phyloP scores from a whole-genome alignment of 2,113 vertebrate genomes.

The Grammomys surdaster region DNA sequence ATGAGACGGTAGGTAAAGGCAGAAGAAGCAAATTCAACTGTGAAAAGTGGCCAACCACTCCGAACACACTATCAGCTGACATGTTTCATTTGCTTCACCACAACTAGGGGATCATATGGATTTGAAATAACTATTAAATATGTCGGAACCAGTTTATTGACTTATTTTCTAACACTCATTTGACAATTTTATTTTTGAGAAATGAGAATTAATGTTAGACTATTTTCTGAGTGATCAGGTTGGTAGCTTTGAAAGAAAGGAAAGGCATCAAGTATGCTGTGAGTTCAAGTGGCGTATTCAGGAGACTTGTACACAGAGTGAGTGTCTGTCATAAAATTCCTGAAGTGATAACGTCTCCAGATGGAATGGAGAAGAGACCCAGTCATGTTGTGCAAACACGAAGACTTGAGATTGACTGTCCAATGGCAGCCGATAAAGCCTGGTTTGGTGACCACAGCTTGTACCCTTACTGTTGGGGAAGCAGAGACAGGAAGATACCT shows the following conservation, averaged over 20 bases:
- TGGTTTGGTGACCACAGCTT: background rate
- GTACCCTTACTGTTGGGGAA: background rate
- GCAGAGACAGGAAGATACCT: background rate
- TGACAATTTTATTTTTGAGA: background rate
- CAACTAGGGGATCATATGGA: background rate
- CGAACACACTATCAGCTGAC: background rate
- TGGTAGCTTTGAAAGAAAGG: background rate
- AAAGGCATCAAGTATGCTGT: background rate
- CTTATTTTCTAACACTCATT: background rate
- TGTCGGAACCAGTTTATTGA: background rate
- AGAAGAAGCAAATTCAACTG: background rate
- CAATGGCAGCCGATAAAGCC: background rate
- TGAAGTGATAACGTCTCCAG: background rate
- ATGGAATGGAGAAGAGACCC: background rate
- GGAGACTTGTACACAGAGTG: background rate
- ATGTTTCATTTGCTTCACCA: background rate
- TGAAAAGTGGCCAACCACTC: background rate
- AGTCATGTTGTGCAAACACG: background rate
- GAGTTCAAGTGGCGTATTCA: background rate
- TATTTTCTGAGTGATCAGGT: background rate
- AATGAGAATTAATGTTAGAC: background rate
- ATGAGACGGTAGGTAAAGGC: background rate
- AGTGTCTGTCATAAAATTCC: background rate
- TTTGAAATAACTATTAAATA: background rate
- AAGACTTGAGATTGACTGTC: background rate